phyloP scores from a whole-genome alignment of 1,140 invertebrate genomes.

The Maniola jurtina region DNA sequence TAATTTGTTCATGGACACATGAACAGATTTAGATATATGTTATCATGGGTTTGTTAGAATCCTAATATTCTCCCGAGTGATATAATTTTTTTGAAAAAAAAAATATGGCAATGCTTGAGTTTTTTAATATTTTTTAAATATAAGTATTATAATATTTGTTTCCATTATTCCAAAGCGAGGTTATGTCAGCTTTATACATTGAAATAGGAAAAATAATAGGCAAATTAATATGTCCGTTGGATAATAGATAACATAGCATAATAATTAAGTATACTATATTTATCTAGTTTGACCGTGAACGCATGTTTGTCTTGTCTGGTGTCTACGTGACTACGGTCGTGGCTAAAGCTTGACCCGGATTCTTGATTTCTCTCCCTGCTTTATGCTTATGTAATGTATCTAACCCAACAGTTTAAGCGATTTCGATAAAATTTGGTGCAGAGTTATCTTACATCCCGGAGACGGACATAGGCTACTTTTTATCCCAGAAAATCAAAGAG shows the following conservation, averaged over 20 bases:
- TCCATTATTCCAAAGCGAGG: neutral
- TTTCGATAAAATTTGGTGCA: too few relatives aligned
- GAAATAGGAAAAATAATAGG: neutral
- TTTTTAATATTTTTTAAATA: neutral
- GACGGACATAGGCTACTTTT: too few relatives aligned
- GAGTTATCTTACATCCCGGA: too few relatives aligned
- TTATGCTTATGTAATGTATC: neutral
- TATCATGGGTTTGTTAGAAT: too few relatives aligned
- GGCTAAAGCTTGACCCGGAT: constrained; percentile 2
- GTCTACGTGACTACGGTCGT: neutral
- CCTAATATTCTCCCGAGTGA: too few relatives aligned
- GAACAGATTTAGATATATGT: too few relatives aligned
- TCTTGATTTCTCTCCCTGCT: neutral
- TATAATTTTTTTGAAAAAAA: too few relatives aligned
- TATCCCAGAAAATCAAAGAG: too few relatives aligned
- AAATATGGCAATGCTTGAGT: too few relatives aligned
- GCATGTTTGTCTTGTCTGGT: neutral
- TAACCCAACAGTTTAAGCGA: too few relatives aligned
- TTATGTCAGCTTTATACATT: neutral
- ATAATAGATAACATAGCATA: neutral
- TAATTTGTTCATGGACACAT: too few relatives aligned
- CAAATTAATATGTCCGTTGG: neutral
- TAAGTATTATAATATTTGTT: too few relatives aligned
- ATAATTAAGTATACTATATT: constrained; percentile 1
- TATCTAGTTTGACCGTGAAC: constrained; percentile 4